A percentile compares a stretch with the other conserved stretches of the same genome.
Evolutionary conservation across 2,888 invertebrate genomes (phyloP).

Genomic region (Caenorhabditis plicata): DNA sequence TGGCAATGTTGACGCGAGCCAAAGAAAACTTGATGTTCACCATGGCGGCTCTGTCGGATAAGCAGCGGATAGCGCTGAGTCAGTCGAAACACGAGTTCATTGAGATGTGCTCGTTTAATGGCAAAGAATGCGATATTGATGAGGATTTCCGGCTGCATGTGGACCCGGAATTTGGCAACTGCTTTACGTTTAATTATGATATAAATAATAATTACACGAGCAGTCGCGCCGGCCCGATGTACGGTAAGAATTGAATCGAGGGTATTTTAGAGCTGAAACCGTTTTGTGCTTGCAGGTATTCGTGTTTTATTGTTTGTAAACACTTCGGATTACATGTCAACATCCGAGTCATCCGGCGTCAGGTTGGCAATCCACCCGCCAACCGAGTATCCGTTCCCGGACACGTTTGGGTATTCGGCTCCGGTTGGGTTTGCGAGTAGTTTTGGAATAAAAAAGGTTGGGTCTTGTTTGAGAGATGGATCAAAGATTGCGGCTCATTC

Average conservation of each 20-base stretch:
- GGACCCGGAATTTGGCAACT: conserved; percentile 55
- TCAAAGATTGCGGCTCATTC: neutral
- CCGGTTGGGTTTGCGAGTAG: conserved; percentile 51
- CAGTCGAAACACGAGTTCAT: conserved; percentile 52
- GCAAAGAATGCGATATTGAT: conserved; percentile 53
- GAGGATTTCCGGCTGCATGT: conserved; percentile 51
- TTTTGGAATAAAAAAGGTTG: conserved; percentile 51
- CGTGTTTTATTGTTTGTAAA: conserved; percentile 51
- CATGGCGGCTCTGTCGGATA: conserved; percentile 48
- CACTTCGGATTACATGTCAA: conserved; percentile 54
- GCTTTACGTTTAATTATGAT: conserved; percentile 53
- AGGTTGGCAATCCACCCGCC: conserved; percentile 49
- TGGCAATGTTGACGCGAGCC: conserved; percentile 51
- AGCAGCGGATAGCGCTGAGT: conserved; percentile 39
- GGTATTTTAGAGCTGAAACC: no score
- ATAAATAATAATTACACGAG: conserved; percentile 47
- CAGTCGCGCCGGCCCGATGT: conserved; percentile 55
- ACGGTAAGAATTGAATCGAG: no score
- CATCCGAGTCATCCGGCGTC: conserved; percentile 51
- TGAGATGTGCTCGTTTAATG: conserved; percentile 57
- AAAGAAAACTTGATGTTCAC: conserved; percentile 58
- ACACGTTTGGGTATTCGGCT: conserved; percentile 52
- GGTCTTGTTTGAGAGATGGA: no score
- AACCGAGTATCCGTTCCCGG: conserved; percentile 51
- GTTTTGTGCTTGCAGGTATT: conserved; percentile 14